A percentile compares a stretch with the other conserved stretches of the same genome.
phyloP scores from a whole-genome alignment of 2,113 vertebrate genomes.

The Clarias gariepinus region DNA sequence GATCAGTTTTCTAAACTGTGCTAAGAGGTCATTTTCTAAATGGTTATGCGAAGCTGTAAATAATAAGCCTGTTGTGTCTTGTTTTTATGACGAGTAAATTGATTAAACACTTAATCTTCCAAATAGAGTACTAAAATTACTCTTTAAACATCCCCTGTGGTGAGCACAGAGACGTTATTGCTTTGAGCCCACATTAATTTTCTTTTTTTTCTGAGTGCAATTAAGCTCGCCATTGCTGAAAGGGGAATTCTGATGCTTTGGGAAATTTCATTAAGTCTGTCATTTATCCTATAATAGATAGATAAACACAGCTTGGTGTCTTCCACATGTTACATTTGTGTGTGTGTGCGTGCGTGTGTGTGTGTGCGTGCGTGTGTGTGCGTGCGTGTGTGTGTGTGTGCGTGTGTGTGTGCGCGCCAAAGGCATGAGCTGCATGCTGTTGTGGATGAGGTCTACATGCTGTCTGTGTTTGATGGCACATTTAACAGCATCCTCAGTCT shows the following conservation, averaged over 20 bases:
- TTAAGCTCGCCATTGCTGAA: constrained; percentile 38
- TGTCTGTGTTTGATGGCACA: constrained; percentile 83
- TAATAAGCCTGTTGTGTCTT: not conserved
- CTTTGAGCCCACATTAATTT: not conserved
- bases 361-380: not conserved
- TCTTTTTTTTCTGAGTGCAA: constrained; percentile 13
- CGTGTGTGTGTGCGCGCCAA: constrained; percentile 32
- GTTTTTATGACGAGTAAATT: constrained; percentile 10
- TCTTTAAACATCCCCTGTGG: constrained; percentile 19
- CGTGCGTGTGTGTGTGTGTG: not conserved
- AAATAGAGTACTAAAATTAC: not conserved
- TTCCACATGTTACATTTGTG: not conserved
- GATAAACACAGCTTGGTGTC: not conserved
- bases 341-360: not conserved
- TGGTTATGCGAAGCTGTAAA: constrained; percentile 24
- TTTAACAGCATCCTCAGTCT: constrained; percentile 89
- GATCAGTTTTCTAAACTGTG: constrained; percentile 87
- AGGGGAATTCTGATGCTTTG: constrained; percentile 22
- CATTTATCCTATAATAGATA: constrained; percentile 15
- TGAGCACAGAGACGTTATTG: constrained; percentile 25
- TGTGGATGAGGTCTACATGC: constrained; percentile 95
- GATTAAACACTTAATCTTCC: constrained; percentile 13
- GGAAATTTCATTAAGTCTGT: constrained; percentile 27
- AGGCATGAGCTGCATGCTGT: constrained; percentile 89
- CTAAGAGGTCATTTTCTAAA: constrained; percentile 80